A percentile compares a stretch with the other conserved stretches of the same genome.
Evolutionary conservation across 2,888 invertebrate genomes (phyloP).

Genomic region (Chymomyza caudatula): DNA sequence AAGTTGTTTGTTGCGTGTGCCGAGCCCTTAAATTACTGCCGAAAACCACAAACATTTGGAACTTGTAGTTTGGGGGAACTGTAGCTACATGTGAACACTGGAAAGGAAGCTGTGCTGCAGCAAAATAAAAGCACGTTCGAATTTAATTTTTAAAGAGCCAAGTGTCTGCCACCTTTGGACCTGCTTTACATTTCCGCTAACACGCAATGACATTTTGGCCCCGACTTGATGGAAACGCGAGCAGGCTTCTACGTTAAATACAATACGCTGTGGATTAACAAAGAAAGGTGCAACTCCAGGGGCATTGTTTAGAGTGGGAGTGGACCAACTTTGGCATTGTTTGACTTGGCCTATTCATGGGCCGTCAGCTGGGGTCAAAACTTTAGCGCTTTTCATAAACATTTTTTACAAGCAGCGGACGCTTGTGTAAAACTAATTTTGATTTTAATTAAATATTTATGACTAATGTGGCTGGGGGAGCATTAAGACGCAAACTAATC

Average conservation of each 20-base stretch:
- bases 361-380: constrained; percentile 1
- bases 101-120: not conserved
- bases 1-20: constrained; percentile 49
- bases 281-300: constrained; percentile 22
- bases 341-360: constrained; percentile 17
- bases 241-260: constrained; percentile 11
- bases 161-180: constrained; percentile 21
- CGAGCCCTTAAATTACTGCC: constrained; percentile 51
- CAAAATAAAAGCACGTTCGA: constrained; percentile 38
- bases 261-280: constrained; percentile 36
- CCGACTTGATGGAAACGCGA: constrained; percentile 45
- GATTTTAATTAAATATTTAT: constrained; percentile 71
- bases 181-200: constrained; percentile 47
- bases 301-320: constrained; percentile 7
- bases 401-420: not conserved
- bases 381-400: not conserved
- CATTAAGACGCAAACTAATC: constrained; percentile 18
- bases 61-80: constrained; percentile 9
- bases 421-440: constrained; percentile 52
- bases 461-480: constrained; percentile 16
- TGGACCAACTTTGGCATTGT: constrained; percentile 1
- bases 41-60: constrained; percentile 30
- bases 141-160: constrained; percentile 66
- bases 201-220: constrained; percentile 42
- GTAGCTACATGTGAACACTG: constrained; percentile 4